Evolutionary conservation across 2,888 invertebrate genomes (phyloP).

Genomic region (Tipula unca): DNA sequence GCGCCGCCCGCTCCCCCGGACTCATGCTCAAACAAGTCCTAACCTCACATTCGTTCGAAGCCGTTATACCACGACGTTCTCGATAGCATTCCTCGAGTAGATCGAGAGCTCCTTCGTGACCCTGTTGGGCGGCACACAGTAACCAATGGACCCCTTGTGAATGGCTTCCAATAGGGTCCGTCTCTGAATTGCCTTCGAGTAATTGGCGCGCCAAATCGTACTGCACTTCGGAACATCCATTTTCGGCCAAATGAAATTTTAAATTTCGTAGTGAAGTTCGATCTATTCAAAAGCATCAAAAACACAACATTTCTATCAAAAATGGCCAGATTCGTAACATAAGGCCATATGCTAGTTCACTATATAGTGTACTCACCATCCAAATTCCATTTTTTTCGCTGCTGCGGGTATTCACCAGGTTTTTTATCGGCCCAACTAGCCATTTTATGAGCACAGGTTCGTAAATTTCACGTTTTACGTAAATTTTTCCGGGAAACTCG

Average conservation of each 20-base stretch:
- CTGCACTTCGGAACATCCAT: constrained; percentile 84
- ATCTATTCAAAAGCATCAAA: constrained; percentile 29
- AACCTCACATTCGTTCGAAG: constrained; percentile 64
- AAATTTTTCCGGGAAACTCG: neutral
- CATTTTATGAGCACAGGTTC: constrained; percentile 29
- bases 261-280: constrained; percentile 41
- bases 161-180: constrained; percentile 59
- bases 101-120: constrained; percentile 77
- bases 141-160: constrained; percentile 83
- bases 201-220: constrained; percentile 78
- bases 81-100: constrained; percentile 51
- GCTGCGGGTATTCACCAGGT: constrained; percentile 33
- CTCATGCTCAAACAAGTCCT: constrained; percentile 73
- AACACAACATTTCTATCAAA: neutral
- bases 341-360: neutral
- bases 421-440: constrained; percentile 40
- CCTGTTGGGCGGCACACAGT: constrained; percentile 87
- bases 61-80: constrained; percentile 65
- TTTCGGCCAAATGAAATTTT: constrained; percentile 67
- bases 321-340: constrained; percentile 18
- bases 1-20: constrained; percentile 76
- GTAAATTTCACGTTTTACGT: neutral
- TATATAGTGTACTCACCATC: constrained; percentile 33
- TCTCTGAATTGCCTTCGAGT: constrained; percentile 58
- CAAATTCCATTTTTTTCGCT: constrained; percentile 39